Evolutionary conservation across 2,797 vertebrate genomes (phyloP).

Genomic region (Rhodeus uyekii): DNA sequence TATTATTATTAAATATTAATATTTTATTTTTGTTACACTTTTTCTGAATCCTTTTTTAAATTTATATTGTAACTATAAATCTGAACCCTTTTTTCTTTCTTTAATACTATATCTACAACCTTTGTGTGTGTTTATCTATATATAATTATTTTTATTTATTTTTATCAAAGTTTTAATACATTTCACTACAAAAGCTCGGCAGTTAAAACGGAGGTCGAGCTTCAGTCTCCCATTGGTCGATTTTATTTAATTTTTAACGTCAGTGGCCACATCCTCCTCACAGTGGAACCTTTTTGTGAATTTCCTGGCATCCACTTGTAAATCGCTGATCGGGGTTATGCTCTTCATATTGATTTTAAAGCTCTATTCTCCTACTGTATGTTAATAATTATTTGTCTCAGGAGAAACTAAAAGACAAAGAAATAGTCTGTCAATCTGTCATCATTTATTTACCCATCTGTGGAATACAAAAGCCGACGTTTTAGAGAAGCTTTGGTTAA

Average conservation of each 20-base stretch:
- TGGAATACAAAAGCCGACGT: background rate
- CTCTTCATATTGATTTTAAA: background rate
- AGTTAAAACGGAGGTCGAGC: constrained; percentile 54
- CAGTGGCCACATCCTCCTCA: constrained; percentile 66
- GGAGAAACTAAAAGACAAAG: background rate
- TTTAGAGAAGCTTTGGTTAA: background rate
- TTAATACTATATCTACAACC: too few species aligned
- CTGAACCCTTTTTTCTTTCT: too few species aligned
- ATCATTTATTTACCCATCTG: background rate
- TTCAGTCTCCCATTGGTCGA: constrained; percentile 61
- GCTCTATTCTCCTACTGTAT: background rate
- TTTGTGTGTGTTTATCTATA: too few species aligned
- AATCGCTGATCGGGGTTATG: background rate
- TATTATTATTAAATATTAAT: background rate
- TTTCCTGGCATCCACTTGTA: background rate
- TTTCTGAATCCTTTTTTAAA: too few species aligned
- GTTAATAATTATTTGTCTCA: background rate
- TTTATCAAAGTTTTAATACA: too few species aligned
- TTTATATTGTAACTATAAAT: too few species aligned
- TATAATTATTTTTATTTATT: background rate
- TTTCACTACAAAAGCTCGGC: constrained; percentile 27
- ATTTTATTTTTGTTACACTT: too few species aligned
- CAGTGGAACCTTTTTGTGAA: constrained; percentile 40
- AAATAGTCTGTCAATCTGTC: background rate
- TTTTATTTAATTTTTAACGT: constrained; percentile 66